Conservation (phyloP, 2,113 vertebrate genomes). For the Charina bottae region DNA sequence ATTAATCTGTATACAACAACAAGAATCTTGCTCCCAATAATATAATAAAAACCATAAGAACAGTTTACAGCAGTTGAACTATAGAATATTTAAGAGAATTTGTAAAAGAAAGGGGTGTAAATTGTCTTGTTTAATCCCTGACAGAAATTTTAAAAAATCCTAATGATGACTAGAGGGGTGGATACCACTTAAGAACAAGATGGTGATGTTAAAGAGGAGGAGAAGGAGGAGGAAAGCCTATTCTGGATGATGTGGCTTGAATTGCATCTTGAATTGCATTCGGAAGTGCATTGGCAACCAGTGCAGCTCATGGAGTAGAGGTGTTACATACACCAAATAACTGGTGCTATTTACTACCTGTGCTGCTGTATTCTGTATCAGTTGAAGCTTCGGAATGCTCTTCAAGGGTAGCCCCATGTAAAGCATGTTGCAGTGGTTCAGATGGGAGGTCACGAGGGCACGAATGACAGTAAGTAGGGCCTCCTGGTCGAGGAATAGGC, state of each 20-base stretch:
- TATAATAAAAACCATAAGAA: neutral
- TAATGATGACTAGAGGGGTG: neutral
- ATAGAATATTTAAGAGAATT: neutral
- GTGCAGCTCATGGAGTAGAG: neutral
- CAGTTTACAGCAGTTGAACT: neutral
- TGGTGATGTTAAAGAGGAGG: neutral
- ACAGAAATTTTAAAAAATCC: no score
- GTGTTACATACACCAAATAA: neutral
- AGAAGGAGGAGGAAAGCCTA: neutral
- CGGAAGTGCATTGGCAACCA: neutral
- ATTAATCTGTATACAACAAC: neutral
- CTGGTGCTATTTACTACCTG: neutral
- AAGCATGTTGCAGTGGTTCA: no score
- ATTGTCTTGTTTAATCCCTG: neutral
- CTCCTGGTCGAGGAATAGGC: no score
- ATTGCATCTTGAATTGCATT: neutral
- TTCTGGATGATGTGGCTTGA: neutral
- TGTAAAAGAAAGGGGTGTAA: neutral
- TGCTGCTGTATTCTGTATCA: no score
- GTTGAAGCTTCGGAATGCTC: no score
- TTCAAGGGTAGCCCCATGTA: no score
- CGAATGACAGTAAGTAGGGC: no score
- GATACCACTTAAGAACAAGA: neutral
- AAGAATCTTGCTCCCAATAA: neutral
- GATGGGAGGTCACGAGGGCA: no score